Evolutionary conservation across 2,888 invertebrate species (phyloP), one percentile per base, ranked within the genome.

Genomic region (Macrophya alboannulata): DNA sequence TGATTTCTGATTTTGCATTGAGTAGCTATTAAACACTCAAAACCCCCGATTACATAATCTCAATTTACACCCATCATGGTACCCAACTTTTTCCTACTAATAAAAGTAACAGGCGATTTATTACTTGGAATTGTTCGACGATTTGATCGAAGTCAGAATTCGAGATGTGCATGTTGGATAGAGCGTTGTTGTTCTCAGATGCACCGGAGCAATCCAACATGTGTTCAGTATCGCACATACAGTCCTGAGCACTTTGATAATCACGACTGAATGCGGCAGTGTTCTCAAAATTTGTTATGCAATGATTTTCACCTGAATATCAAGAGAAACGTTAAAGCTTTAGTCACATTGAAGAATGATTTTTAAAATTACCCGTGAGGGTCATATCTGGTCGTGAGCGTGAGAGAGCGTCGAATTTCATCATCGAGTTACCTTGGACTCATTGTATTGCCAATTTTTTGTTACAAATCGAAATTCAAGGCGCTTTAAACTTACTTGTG

Each of bases 211-310:
- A 99, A 92, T 97, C 97, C 93, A 98, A 97, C 98, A 98, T 99
- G 94, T 99, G 99, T 91, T 99, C 99, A 17, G 97, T 97, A 93
- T 99, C 99, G 90, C 99, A 99, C 96, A 99, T 98, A 93, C 99
- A 99, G 87, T 98, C 97, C 94, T 99, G 98, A 1, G 97, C 95
- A 51, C 97, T 96, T 93, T 99, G 98, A 94, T 98, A 99, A 90
- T 98, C 97, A 9, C 99, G 97, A 92, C 99, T 99, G 94, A 98
- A 99, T 0, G 97, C 97, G 0, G 99, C 99, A 0, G 98, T 98
- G 94, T 99, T 99, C 93, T 98, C 98, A 92, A 99, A 99, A 89
- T 97, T 96, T 88, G 96, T 97, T 90, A 98, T 96, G 93, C 99
- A 99, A 88, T 98, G 98, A 94, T 98, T 97, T 74, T 97, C 96